Conservation (phyloP, 2,888 invertebrate genomes). For the Lampropteryx suffumata region DNA sequence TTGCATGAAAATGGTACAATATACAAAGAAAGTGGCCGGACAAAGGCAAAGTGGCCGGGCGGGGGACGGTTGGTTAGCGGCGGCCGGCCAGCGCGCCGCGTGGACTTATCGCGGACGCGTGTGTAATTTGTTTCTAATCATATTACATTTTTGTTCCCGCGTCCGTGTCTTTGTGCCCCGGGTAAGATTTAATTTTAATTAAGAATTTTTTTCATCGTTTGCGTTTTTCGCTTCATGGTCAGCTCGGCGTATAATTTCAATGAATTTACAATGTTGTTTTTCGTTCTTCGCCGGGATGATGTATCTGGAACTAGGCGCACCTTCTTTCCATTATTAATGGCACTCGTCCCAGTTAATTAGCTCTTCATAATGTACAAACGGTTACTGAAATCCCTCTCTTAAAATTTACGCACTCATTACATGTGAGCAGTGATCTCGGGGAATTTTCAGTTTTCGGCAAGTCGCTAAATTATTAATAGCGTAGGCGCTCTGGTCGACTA, state of each 20-base stretch:
- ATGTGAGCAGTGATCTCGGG: slow-evolving; percentile 64
- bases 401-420: slow-evolving; percentile 73
- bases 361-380: slow-evolving; percentile 78
- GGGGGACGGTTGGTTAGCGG: slow-evolving; percentile 68
- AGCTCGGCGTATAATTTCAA: slow-evolving; percentile 33
- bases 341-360: slow-evolving; percentile 70
- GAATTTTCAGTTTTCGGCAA: slow-evolving; percentile 80
- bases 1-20: slow-evolving; percentile 81
- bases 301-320: slow-evolving; percentile 25
- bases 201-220: slow-evolving; percentile 37
- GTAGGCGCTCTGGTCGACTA: slow-evolving; percentile 42
- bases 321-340: slow-evolving; percentile 32
- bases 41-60: slow-evolving; percentile 72
- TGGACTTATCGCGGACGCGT: slow-evolving; percentile 58
- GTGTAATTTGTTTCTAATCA: slow-evolving; percentile 80
- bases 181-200: slow-evolving; percentile 54
- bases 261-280: slow-evolving; percentile 15
- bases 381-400: slow-evolving; percentile 66
- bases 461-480: slow-evolving; percentile 35
- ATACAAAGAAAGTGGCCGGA: slow-evolving; percentile 79
- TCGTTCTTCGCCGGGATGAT: slow-evolving; percentile 8
- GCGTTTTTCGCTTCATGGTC: slow-evolving; percentile 76
- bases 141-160: slow-evolving; percentile 66
- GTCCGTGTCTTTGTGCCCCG: slow-evolving; percentile 45
- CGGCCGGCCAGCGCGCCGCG: slow-evolving; percentile 32